These are phyloP conservation scores for Amphiprion ocellaris DNA, from an alignment of 2,113 vertebrate species.

Conservation along the genomic window DNA sequence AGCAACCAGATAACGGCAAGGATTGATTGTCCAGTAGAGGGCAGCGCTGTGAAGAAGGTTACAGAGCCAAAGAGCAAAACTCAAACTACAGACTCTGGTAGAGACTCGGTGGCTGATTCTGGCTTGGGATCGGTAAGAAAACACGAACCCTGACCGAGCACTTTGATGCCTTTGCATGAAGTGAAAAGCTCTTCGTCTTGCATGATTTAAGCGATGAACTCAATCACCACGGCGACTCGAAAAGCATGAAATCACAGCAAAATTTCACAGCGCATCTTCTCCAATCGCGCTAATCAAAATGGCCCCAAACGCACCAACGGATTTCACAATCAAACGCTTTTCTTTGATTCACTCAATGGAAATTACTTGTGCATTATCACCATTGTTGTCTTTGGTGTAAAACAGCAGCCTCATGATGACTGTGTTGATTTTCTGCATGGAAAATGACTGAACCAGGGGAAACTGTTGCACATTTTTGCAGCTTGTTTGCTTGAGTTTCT, in stretches of 20 bases:
- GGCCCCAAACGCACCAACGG: not conserved
- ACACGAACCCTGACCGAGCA: not conserved
- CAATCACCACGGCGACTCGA: not conserved
- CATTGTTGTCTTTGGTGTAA: not conserved
- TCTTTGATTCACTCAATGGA: conserved; percentile 27
- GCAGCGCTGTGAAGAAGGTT: not conserved
- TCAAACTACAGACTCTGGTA: conserved; percentile 34
- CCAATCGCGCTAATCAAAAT: conserved; percentile 40
- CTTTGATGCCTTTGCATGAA: conserved; percentile 43
- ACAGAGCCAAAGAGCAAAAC: conserved; percentile 20
- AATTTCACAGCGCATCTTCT: not conserved
- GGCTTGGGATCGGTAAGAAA: conserved; percentile 79
- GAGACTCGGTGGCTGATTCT: conserved; percentile 65
- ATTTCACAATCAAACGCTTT: not conserved
- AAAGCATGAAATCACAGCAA: conserved; percentile 19
- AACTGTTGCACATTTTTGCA: not conserved
- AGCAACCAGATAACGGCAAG: conserved; percentile 20
- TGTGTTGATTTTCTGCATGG: conserved; percentile 43
- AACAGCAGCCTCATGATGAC: not conserved
- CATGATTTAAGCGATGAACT: conserved; percentile 17
- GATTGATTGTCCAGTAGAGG: conserved; percentile 42
- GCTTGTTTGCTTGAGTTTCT: conserved; percentile 18
- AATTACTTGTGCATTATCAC: not conserved
- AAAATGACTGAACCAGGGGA: conserved; percentile 1
- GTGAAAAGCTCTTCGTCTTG: conserved; percentile 6